phyloP scores from a whole-genome alignment of 2,113 vertebrate genomes.

The Trogon melanurus region DNA sequence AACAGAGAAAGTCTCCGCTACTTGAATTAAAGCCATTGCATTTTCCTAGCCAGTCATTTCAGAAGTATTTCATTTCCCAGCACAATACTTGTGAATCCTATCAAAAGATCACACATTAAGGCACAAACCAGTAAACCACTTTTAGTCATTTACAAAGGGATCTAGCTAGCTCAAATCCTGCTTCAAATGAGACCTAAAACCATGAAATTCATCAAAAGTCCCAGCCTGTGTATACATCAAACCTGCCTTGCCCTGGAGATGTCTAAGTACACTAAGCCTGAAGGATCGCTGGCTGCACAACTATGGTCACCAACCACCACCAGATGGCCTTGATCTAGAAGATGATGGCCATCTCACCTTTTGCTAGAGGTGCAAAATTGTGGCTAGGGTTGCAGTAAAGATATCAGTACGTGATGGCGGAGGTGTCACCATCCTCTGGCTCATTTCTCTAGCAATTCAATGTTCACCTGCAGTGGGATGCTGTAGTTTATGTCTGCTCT shows the following conservation, averaged over 20 bases:
- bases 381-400: neutral
- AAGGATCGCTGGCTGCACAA: neutral
- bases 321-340: neutral
- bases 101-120: neutral
- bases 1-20: neutral
- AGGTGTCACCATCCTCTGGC: neutral
- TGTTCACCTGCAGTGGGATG: neutral
- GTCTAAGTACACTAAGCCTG: neutral
- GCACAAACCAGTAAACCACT: neutral
- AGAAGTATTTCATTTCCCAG: neutral
- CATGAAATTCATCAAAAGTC: neutral
- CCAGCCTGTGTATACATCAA: neutral
- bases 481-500: neutral
- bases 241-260: neutral
- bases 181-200: neutral
- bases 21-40: neutral
- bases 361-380: neutral
- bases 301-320: neutral
- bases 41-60: neutral
- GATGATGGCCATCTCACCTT: neutral
- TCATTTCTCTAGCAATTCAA: neutral
- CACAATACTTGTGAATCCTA: neutral
- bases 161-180: neutral
- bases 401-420: rapidly evolving
- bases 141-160: neutral